These are phyloP conservation scores for Hippolais icterina DNA, from an alignment of 2,113 vertebrate genomes.

Conservation along the genomic window DNA sequence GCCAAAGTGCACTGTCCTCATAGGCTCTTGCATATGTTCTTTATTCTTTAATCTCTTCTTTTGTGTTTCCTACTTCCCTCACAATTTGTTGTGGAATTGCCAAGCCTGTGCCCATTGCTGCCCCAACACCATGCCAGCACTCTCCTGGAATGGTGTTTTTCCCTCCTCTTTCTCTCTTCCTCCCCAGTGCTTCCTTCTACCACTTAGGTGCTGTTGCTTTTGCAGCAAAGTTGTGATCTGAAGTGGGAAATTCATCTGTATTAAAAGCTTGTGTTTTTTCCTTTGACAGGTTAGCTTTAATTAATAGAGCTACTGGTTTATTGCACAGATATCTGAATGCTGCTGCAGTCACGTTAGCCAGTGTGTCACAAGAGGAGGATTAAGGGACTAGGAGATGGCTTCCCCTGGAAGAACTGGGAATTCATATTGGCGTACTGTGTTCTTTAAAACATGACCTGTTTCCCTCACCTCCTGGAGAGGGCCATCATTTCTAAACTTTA, in stretches of 20 bases:
- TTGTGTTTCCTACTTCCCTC: not conserved
- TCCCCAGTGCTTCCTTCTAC: not conserved
- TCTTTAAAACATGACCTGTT: not conserved
- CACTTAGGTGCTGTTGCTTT: fast-evolving
- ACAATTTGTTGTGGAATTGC: not conserved
- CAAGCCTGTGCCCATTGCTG: not conserved
- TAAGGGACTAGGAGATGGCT: not conserved
- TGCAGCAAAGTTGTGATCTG: not conserved
- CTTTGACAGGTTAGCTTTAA: not conserved
- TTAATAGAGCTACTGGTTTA: not conserved
- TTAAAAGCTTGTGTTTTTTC: not conserved
- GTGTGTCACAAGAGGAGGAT: not conserved
- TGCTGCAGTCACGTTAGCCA: fast-evolving
- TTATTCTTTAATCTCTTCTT: not conserved
- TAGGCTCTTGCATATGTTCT: not conserved
- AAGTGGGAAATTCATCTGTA: not conserved
- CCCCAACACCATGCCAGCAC: not conserved
- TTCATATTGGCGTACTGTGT: fast-evolving
- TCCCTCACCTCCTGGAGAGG: not conserved
- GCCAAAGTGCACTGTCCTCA: not conserved
- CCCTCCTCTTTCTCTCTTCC: not conserved
- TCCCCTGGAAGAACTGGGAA: not conserved
- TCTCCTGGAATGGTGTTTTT: not conserved
- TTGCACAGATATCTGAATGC: not conserved
- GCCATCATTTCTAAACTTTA: not conserved